Percentiles rank a stretch among this genome's conserved stretches.
Evolutionary conservation across 2,888 invertebrate species (phyloP).

Genomic region (Plebejus argus): DNA sequence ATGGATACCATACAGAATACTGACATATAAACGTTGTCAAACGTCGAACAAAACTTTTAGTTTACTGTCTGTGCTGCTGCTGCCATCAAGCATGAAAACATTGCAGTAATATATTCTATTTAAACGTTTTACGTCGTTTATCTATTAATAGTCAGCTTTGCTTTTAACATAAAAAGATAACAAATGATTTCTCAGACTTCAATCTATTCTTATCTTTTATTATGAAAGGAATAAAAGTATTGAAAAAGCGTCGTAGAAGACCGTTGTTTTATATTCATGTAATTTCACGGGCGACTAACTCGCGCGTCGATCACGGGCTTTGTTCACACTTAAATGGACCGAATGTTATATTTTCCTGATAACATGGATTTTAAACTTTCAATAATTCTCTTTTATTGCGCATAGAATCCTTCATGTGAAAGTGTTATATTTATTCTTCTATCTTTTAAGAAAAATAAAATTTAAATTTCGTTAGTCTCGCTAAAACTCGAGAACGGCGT

Average conservation of each 20-base stretch:
- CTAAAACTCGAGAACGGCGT: no score
- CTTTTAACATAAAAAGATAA: neutral
- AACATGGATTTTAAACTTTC: slow-evolving; percentile 6
- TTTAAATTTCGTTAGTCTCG: no score
- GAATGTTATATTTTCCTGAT: neutral
- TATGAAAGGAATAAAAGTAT: neutral
- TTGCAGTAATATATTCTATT: no score
- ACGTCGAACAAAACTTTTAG: no score
- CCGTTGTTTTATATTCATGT: slow-evolving; percentile 23
- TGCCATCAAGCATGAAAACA: no score
- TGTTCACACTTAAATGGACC: slow-evolving; percentile 21
- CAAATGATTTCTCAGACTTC: neutral
- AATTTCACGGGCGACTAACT: slow-evolving; percentile 26
- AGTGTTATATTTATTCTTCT: neutral
- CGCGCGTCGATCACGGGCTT: slow-evolving; percentile 13
- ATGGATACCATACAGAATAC: no score
- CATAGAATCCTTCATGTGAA: neutral
- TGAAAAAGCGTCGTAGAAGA: slow-evolving; percentile 4
- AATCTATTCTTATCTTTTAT: neutral
- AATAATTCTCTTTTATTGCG: slow-evolving; percentile 3
- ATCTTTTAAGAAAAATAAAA: neutral
- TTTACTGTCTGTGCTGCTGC: no score
- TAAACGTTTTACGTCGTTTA: no score
- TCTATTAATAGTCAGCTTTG: no score
- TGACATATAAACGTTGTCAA: no score